phyloP scores from a whole-genome alignment of 2,797 vertebrate species.

The Prunella strophiata region DNA sequence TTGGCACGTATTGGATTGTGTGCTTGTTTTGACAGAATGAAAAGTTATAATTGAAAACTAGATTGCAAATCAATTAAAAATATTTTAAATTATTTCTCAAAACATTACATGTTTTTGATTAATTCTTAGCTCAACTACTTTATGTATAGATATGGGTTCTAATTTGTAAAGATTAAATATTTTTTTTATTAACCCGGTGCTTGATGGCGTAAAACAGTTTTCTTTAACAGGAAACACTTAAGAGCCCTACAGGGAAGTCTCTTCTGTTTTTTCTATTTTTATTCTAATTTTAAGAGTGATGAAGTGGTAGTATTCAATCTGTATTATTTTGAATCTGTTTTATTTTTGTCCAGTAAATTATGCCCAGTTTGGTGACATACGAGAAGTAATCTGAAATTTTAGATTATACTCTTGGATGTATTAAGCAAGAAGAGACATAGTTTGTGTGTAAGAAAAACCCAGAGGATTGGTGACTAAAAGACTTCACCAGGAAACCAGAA shows the following conservation, averaged over 20 bases:
- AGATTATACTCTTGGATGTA: background rate
- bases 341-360: background rate
- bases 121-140: background rate
- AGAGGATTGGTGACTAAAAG: background rate
- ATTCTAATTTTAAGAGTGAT: background rate
- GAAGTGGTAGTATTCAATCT: background rate
- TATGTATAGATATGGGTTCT: background rate
- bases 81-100: background rate
- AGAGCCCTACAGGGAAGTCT: background rate
- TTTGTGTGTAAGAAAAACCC: background rate
- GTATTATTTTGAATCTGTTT: background rate
- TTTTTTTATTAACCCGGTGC: background rate
- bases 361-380: background rate
- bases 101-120: background rate
- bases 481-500: background rate
- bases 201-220: background rate
- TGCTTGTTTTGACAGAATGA: background rate
- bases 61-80: background rate
- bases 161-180: background rate
- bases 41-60: background rate
- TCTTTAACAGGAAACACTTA: background rate
- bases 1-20: background rate
- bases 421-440: background rate
- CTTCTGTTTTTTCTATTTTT: background rate
- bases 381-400: background rate